A percentile compares a stretch with the other conserved stretches of the same genome.
phyloP scores from a whole-genome alignment of 2,797 vertebrate genomes.

The Rhincodon typus region DNA sequence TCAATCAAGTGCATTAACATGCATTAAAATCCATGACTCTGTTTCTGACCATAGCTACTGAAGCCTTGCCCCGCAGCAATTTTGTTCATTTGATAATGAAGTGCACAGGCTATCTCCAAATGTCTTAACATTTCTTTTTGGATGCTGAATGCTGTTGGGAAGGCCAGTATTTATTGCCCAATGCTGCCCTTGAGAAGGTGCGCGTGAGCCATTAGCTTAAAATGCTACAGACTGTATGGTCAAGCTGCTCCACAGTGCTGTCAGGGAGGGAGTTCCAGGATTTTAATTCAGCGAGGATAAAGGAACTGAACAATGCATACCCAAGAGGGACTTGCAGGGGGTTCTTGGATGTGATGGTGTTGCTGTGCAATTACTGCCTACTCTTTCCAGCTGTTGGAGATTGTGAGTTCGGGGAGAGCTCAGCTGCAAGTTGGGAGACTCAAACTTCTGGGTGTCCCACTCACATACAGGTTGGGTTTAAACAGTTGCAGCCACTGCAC shows the following conservation, averaged over 20 bases:
- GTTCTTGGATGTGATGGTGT: background rate
- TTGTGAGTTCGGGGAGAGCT: too few relatives aligned
- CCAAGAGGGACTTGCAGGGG: background rate
- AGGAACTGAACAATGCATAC: background rate
- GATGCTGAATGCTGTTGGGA: background rate
- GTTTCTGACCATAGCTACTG: background rate
- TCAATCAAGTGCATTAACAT: background rate
- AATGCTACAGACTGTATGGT: background rate
- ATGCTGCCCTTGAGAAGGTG: background rate
- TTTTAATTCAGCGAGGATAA: background rate
- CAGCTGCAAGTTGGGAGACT: too few relatives aligned
- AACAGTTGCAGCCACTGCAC: too few relatives aligned
- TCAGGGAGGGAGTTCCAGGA: background rate
- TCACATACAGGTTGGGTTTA: too few relatives aligned
- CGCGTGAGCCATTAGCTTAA: background rate
- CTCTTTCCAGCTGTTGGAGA: background rate
- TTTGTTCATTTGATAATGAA: background rate
- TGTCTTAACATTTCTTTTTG: background rate
- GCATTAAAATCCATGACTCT: background rate
- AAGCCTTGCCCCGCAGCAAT: background rate
- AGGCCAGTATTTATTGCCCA: background rate
- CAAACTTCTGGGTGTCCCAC: too few relatives aligned
- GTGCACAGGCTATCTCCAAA: background rate
- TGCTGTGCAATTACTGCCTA: background rate
- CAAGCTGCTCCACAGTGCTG: background rate